These are phyloP conservation scores for Pangasius mekongensis DNA, from an alignment of 2,797 vertebrate species.

Conservation along the genomic window DNA sequence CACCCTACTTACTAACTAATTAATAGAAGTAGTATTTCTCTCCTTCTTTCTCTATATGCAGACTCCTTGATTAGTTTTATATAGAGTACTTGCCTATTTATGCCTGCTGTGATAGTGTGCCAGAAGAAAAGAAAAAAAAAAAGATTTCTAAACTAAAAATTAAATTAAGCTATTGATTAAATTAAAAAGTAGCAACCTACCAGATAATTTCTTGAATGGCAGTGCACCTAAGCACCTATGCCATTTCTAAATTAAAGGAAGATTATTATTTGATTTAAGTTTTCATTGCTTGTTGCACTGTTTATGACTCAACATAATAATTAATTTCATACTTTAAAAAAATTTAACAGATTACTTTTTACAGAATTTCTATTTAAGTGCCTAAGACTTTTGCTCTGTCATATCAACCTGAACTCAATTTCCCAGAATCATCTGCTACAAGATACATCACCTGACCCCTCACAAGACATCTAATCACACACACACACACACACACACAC, in stretches of 20 bases:
- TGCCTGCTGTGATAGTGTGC: not conserved
- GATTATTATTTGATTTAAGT: not conserved
- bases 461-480: not conserved
- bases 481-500: not conserved
- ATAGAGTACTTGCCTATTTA: not conserved
- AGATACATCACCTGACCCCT: not conserved
- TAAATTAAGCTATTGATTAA: not conserved
- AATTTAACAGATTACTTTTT: not conserved
- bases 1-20: not conserved
- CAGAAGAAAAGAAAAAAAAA: not conserved
- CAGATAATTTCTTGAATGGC: not conserved
- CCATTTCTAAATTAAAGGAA: not conserved
- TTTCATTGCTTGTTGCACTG: not conserved
- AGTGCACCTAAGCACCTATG: not conserved
- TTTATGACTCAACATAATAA: not conserved
- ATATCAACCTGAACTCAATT: not conserved
- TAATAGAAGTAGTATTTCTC: not conserved
- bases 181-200: not conserved
- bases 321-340: not conserved
- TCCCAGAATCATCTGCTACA: not conserved
- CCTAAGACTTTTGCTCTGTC: not conserved
- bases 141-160: not conserved
- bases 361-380: not conserved
- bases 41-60: not conserved
- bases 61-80: not conserved